A percentile compares a stretch with the other conserved stretches of the same genome.
phyloP scores from a whole-genome alignment of 2,797 vertebrate genomes.

The Falco rusticolus region DNA sequence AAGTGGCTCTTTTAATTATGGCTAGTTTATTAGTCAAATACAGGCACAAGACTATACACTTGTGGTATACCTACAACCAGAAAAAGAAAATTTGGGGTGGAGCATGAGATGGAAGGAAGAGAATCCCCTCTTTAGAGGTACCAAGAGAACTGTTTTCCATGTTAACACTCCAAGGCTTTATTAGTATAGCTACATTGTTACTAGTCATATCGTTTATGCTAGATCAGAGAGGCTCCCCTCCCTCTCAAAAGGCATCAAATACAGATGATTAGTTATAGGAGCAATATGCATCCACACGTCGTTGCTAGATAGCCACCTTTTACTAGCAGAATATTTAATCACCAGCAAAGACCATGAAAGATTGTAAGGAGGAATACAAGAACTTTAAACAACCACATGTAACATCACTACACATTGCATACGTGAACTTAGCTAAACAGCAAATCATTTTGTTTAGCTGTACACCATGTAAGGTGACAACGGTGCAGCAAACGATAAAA shows the following conservation, averaged over 20 bases:
- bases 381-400: not conserved
- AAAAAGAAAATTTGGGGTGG: not conserved
- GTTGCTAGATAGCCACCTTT: not conserved
- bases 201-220: not conserved
- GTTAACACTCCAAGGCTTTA: not conserved
- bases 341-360: not conserved
- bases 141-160: not conserved
- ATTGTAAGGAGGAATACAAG: not conserved
- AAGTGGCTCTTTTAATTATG: not conserved
- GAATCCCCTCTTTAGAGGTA: not conserved
- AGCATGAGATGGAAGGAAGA: not conserved
- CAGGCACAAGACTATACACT: not conserved
- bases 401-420: not conserved
- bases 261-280: not conserved
- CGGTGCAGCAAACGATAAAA: not conserved
- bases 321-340: not conserved
- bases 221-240: not conserved
- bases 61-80: not conserved
- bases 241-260: not conserved
- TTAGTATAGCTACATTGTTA: too few relatives aligned
- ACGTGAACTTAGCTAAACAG: not conserved
- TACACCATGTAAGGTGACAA: not conserved
- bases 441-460: not conserved
- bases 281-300: not conserved
- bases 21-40: not conserved